Evolutionary conservation across 2,797 vertebrate genomes (phyloP), one percentile per base, ranked within the genome.

Genomic region (Thamnophis elegans): DNA sequence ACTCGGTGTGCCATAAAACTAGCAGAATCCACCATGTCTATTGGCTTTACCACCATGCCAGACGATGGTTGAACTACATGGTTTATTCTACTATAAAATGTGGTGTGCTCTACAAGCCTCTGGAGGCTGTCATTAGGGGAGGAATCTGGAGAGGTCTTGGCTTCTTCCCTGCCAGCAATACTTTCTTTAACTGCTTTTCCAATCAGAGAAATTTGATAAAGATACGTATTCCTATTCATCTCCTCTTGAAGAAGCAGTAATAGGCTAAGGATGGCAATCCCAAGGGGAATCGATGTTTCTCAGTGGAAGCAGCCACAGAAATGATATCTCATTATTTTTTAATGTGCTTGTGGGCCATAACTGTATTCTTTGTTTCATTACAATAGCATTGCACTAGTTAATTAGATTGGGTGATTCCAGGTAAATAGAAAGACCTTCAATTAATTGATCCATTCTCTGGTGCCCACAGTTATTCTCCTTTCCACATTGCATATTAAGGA

Each of bases 401-500:
- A 94, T 94, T 91, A 93, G 59, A 78, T 1, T 60, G 25, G 62
- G 32, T 32, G 36, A 89, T 93, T 93, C 93, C 59, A 92, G 26
- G 16, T 42, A 88, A 53, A 86, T 36, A 51, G 85, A 42, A 54
- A n/a, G 10, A 73, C 0, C 62, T 2, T 42, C 62, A 93, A 56
- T 0, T 0, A 92, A 90, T 91, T 10, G 93, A 60, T 92, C 42
- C 26, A 68, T 85, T 42, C 2, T 54, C 20, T 92, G 7, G 22
- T 94, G 93, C 59, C 13, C 86, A 82, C 28, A 88, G 3, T 90
- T 47, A 73, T 1, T 95, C 93, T 94, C 89, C 90, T 92, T 94
- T 94, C 93, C 93, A 53, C 87, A 93, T 95, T 93, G 90, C 94
- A 91, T 94, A 93, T 73, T 93, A 78, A 93, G 93, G 88, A 18